Conservation (phyloP, 2,888 invertebrate genomes). For the Xanthorhoe spadicearia region DNA sequence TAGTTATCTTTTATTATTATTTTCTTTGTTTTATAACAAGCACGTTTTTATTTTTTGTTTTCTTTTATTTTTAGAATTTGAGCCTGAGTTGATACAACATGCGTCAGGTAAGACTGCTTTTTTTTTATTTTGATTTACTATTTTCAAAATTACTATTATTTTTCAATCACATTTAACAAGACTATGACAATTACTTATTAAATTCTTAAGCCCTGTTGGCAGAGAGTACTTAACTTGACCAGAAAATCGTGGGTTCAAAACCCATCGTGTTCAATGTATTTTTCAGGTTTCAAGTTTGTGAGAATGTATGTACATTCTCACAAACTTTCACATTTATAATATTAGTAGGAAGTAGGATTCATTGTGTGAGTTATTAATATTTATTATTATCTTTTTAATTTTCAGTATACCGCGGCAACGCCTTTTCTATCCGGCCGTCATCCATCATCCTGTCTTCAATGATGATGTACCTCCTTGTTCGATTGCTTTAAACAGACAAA, state of each 20-base stretch:
- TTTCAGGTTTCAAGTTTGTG: too few relatives aligned
- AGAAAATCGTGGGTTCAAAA: too few relatives aligned
- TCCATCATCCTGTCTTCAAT: slow-evolving; percentile 56
- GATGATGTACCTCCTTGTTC: slow-evolving; percentile 74
- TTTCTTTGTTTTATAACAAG: slow-evolving; percentile 31
- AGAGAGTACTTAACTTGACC: too few relatives aligned
- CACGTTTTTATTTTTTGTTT: slow-evolving; percentile 64
- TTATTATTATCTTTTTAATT: slow-evolving; percentile 29
- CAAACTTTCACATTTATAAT: too few relatives aligned
- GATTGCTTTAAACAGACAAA: slow-evolving; percentile 66
- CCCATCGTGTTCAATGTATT: too few relatives aligned
- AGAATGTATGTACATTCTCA: too few relatives aligned
- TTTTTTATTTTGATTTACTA: background rate
- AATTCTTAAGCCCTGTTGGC: too few relatives aligned
- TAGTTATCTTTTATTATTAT: slow-evolving; percentile 7
- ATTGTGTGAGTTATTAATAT: too few relatives aligned
- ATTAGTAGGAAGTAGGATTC: too few relatives aligned
- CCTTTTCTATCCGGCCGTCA: slow-evolving; percentile 57
- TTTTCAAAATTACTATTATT: too few relatives aligned
- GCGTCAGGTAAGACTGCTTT: slow-evolving; percentile 68
- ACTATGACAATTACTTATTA: too few relatives aligned
- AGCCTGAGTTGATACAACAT: slow-evolving; percentile 66
- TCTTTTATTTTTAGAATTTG: slow-evolving; percentile 65
- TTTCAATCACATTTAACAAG: too few relatives aligned
- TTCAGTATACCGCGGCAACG: slow-evolving; percentile 63